Evolutionary conservation across 2,888 invertebrate genomes (phyloP).

Genomic region (Priocnemis perturbator): DNA sequence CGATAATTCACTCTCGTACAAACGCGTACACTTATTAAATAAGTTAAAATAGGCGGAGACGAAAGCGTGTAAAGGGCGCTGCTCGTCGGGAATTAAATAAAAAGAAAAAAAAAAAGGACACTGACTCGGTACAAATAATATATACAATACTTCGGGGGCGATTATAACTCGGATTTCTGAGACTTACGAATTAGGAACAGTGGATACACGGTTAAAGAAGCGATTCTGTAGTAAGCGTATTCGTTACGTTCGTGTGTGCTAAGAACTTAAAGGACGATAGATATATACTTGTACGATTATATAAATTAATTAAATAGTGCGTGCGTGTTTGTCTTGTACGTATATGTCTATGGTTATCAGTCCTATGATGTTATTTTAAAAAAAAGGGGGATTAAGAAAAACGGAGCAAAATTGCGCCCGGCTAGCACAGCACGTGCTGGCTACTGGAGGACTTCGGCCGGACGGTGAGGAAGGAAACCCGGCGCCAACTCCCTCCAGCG

Average conservation of each 20-base stretch:
- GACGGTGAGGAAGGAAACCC: slow-evolving; percentile 41
- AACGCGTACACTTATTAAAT: slow-evolving; percentile 11
- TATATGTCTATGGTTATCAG: slow-evolving; percentile 31
- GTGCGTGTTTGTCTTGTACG: slow-evolving; percentile 10
- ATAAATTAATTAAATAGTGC: slow-evolving; percentile 1
- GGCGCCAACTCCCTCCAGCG: slow-evolving; percentile 42
- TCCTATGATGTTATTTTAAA: slow-evolving; percentile 20
- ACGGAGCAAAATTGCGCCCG: slow-evolving; percentile 50
- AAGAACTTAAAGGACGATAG: slow-evolving; percentile 11
- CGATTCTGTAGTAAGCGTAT: slow-evolving; percentile 51
- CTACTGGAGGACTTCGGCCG: slow-evolving; percentile 59
- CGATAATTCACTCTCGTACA: neutral
- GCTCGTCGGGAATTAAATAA: slow-evolving; percentile 36
- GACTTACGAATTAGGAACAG: slow-evolving; percentile 16
- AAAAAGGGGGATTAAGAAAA: slow-evolving; percentile 36
- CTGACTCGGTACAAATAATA: slow-evolving; percentile 17
- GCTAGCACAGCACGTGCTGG: slow-evolving; percentile 71
- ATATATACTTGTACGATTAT: slow-evolving; percentile 2
- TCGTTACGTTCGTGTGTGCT: slow-evolving; percentile 43
- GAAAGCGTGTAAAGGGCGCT: slow-evolving; percentile 58
- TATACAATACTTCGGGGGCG: slow-evolving; percentile 27
- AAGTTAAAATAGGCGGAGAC: slow-evolving; percentile 23
- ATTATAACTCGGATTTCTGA: no score
- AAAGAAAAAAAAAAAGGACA: slow-evolving; percentile 14
- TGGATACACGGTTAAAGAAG: slow-evolving; percentile 36